Evolutionary conservation across 2,888 invertebrate genomes (phyloP), one percentile per base, ranked within the genome.

Genomic region (Anodontia alba): DNA sequence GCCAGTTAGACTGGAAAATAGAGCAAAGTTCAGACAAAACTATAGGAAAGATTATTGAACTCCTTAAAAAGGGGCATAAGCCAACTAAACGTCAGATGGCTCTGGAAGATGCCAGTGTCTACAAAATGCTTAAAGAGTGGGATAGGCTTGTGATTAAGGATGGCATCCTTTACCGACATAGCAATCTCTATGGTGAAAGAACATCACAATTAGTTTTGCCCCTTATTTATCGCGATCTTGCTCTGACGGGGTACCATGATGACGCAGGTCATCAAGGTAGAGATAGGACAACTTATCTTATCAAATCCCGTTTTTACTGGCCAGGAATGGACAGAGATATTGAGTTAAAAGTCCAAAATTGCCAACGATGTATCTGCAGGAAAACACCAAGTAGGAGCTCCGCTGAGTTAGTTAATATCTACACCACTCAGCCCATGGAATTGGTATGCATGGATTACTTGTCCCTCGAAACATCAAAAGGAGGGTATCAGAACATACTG

Each of bases 271-370:
- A 70, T n/a, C 76, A 70, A 54, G 62, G 83, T 31, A 20, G 79
- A n/a, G 83, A 83, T 36, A 7, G 76, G n/a, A 81, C 83, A 5
- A 8, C 23, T 0, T 75, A 54, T 7, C 36, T 80, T 20, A 12
- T 75, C 20, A 51, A 42, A n/a, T 23, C 38, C 0, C 8, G 74
- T 20, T 83, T 77, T 43, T 73, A 49, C 31, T 79, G 76, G 74
- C 72, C 79, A 7, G 68, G 72, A 1, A 31, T 83, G 33, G 57
- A 77, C 12, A 38, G 17, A 8, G 70, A 75, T 23, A 62, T 78
- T 10, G 43, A 31, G 26, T n/a, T 26, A n/a, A 17, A 38, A 3
- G 33, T 78, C 0, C 20, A 71, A 15, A 20, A 66, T 0, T 80
- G 80, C 66, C 8, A 3, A 8, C 54, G 78, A 0, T 76, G 73